Conservation (phyloP, 2,888 invertebrate species). For the Acleris literana region DNA sequence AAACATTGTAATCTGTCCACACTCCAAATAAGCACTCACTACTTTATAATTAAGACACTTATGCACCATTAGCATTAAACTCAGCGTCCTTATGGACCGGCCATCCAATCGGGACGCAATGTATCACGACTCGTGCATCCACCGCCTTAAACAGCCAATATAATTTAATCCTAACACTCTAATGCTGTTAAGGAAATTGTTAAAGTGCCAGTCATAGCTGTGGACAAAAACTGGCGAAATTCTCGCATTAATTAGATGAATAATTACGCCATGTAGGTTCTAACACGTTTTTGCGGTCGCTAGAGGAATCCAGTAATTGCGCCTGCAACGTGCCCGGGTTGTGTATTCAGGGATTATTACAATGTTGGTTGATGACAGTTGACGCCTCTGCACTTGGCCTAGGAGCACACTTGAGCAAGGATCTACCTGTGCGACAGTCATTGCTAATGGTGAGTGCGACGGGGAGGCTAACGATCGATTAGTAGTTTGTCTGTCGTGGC, state of each 20-base stretch:
- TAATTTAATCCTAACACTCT: conserved; percentile 54
- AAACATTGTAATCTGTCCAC: conserved; percentile 24
- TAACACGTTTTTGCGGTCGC: conserved; percentile 55
- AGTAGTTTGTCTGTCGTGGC: no score
- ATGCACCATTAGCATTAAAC: conserved; percentile 29
- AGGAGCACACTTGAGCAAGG: conserved; percentile 1
- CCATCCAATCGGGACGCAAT: conserved; percentile 19
- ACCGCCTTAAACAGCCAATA: conserved; percentile 47
- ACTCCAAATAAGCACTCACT: conserved; percentile 17
- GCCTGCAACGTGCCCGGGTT: conserved; percentile 37
- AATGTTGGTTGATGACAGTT: conserved; percentile 32
- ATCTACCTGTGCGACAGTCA: no score
- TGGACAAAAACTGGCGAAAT: conserved; percentile 50
- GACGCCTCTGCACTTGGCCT: conserved; percentile 6
- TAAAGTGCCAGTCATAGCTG: conserved; percentile 54
- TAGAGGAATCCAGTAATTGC: conserved; percentile 47
- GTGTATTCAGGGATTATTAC: conserved; percentile 40
- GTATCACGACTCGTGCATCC: conserved; percentile 11
- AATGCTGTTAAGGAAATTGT: conserved; percentile 61
- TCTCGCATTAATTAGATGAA: conserved; percentile 59
- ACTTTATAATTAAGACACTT: conserved; percentile 35
- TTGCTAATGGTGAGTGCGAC: no score
- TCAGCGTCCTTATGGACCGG: background rate
- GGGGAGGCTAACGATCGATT: no score
- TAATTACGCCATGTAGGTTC: conserved; percentile 58